These are phyloP conservation scores for Phymastichus coffea DNA, from an alignment of 1,140 invertebrate genomes.

Conservation along the genomic window DNA sequence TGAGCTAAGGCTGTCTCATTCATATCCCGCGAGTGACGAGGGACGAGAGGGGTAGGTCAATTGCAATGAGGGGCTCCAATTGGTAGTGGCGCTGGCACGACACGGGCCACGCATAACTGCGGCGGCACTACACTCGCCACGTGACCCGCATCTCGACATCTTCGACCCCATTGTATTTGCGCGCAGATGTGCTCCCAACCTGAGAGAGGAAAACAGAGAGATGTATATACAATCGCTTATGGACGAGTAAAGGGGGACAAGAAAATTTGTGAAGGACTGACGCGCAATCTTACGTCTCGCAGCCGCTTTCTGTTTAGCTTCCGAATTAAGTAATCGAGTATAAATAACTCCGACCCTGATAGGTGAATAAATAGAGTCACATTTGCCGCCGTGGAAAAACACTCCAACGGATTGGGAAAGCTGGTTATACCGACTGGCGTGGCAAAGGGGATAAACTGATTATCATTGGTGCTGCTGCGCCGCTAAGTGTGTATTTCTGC, in stretches of 20 bases:
- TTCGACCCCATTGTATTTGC: slow-evolving; percentile 22
- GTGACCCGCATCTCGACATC: slow-evolving; percentile 29
- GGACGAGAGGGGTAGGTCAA: slow-evolving; percentile 8
- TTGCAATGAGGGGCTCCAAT: slow-evolving; percentile 5
- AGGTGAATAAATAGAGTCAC: slow-evolving; percentile 19
- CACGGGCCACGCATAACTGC: neutral
- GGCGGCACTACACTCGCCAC: slow-evolving; percentile 8
- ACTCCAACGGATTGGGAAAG: neutral
- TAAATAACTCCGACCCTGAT: slow-evolving; percentile 11
- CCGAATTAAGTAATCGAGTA: too few species aligned
- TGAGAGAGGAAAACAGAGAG: neutral
- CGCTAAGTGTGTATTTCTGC: neutral
- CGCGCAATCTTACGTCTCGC: too few species aligned
- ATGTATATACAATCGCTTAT: too few species aligned
- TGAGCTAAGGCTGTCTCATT: neutral
- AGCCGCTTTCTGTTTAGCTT: too few species aligned
- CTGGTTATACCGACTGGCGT: too few species aligned
- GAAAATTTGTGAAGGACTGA: neutral
- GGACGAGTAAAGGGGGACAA: too few species aligned
- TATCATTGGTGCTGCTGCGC: slow-evolving; percentile 4
- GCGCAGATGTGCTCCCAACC: slow-evolving; percentile 22
- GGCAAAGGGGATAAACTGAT: slow-evolving; percentile 19
- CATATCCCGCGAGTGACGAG: slow-evolving; percentile 19
- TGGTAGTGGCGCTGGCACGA: neutral
- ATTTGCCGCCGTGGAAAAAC: neutral